Conservation (phyloP, 2,797 vertebrate genomes). For the Eulemur rubriventer region DNA sequence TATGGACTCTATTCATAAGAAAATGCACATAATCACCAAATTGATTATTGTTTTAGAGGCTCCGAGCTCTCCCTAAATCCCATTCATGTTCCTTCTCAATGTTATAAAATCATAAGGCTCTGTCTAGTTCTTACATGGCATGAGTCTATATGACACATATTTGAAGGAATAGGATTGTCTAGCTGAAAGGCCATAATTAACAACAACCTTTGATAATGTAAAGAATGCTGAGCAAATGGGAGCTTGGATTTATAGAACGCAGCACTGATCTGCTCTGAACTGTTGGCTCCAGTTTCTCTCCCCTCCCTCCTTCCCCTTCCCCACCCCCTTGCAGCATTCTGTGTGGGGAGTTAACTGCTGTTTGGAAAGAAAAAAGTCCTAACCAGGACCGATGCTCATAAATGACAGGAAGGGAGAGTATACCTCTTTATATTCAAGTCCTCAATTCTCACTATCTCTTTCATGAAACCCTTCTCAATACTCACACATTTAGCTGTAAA, state of each 20-base stretch:
- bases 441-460: not conserved
- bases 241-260: not conserved
- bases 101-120: not conserved
- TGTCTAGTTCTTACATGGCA: not conserved
- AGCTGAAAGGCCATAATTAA: not conserved
- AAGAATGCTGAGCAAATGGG: not conserved
- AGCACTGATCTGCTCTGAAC: not conserved
- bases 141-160: not conserved
- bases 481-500: not conserved
- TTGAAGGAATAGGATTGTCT: not conserved
- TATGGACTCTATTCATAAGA: not conserved
- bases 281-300: not conserved
- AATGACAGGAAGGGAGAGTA: not conserved
- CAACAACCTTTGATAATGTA: not conserved
- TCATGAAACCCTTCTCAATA: not conserved
- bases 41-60: not conserved
- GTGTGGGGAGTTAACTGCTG: not conserved
- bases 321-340: rapidly evolving
- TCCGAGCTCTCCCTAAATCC: not conserved
- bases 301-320: rapidly evolving
- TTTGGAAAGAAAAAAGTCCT: not conserved
- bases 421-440: not conserved
- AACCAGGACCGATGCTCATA: not conserved
- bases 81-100: not conserved
- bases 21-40: not conserved